Base-by-base conservation (phyloP, 1,140 invertebrate genomes). In the Lutraria rhynchaena region DNA sequence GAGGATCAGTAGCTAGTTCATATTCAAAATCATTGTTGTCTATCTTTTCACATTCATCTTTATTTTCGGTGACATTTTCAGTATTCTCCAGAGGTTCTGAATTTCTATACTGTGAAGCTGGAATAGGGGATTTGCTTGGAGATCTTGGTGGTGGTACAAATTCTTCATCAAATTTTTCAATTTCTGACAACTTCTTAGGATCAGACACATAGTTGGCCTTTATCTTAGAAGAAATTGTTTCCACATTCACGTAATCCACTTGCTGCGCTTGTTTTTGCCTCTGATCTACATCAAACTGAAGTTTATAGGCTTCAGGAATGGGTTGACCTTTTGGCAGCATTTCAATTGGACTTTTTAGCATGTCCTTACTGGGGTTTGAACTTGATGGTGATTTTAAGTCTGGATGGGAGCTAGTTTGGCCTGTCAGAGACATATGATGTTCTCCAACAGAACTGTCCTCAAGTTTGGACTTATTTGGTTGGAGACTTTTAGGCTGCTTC, bases 131-230 rank as follows among this genome's bases (percentile, higher is more conserved):
- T 1, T 29, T 19, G 1, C 19, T 5, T 24, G 29, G 22, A 3
- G 5, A 19, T 0, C 27, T 1, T 4, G 35, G 24, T 13, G 44
- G 17, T n/a, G 49, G 19, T 33, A 24, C n/a, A 67, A 53, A 37
- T 81, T 81, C 37, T 31, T 57, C 35, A 37, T 81, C 77, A 71
- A 81, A 84, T 41, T 63, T 71, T 37, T 76, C 65, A 31, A 84
- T 35, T n/a, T 74, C 65, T 1, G 61, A 65, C 51, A 84, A 46
- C 60, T 84, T 84, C 9, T 49, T 80, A 1, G 83, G 77, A 46
- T 84, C 83, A 15, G 83, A 60, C 24, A 57, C 17, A 13, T 53
- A 74, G 17, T 5, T 41, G 0, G 33, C 33, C 11, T 60, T 60
- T 17, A 75, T 46, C 11, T 75, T 1, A 1, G 27, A 11, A 44